phyloP scores from a whole-genome alignment of 1,140 invertebrate species.

The Asobara japonica region DNA sequence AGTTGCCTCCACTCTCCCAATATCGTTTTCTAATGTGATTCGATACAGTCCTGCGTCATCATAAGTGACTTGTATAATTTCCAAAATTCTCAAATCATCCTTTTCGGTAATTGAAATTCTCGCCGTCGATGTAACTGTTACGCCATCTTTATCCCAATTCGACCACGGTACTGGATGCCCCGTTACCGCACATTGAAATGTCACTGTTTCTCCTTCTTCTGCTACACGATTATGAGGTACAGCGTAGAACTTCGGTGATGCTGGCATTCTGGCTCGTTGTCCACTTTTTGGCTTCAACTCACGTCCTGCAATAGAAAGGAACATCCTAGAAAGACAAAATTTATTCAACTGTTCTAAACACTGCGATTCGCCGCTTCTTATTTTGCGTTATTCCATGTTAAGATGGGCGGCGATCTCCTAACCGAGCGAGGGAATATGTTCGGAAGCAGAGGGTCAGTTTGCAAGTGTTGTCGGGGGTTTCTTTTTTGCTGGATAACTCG shows the following conservation, averaged over 20 bases:
- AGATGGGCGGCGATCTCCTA: too few relatives aligned
- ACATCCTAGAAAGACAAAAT: too few relatives aligned
- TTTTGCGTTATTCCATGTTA: too few relatives aligned
- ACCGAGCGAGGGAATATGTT: too few relatives aligned
- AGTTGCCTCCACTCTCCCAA: constrained; percentile 81
- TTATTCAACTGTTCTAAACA: too few relatives aligned
- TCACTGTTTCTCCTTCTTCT: constrained; percentile 82
- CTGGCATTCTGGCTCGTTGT: constrained; percentile 61
- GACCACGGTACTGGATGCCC: constrained; percentile 82
- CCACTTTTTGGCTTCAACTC: constrained; percentile 50
- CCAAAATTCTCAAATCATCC: constrained; percentile 79
- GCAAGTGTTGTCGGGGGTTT: too few relatives aligned
- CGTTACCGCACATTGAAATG: constrained; percentile 82
- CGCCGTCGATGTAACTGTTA: constrained; percentile 71
- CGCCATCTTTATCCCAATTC: constrained; percentile 83
- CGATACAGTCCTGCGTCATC: constrained; percentile 86
- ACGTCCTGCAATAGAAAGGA: constrained; percentile 47
- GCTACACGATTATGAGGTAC: constrained; percentile 86
- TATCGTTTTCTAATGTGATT: constrained; percentile 83
- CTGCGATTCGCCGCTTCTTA: too few relatives aligned
- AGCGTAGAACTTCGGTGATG: constrained; percentile 82
- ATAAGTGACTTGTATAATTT: constrained; percentile 79
- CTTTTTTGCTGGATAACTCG: too few relatives aligned
- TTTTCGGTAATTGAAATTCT: constrained; percentile 78
- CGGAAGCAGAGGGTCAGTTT: too few relatives aligned